phyloP scores from a whole-genome alignment of 2,888 invertebrate species.

The Liodrosophila aerea region DNA sequence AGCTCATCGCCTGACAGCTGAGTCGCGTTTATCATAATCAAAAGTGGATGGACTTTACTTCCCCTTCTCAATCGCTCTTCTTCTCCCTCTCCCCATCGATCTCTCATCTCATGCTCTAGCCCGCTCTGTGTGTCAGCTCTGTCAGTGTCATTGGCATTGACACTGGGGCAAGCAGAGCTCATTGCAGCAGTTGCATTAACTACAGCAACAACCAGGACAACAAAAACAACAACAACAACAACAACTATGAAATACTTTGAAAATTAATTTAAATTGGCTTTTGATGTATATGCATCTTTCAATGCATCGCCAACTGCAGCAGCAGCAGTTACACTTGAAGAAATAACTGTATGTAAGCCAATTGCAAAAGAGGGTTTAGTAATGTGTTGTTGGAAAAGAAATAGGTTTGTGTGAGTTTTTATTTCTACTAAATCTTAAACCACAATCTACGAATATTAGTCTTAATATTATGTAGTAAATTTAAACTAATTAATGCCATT shows the following conservation, averaged over 20 bases:
- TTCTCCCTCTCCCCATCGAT: no score
- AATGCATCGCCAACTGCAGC: conserved; percentile 61
- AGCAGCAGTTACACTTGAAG: conserved; percentile 10
- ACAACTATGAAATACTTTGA: conserved; percentile 68
- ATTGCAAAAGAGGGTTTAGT: no score
- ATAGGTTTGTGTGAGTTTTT: no score
- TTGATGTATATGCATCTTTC: conserved; percentile 82
- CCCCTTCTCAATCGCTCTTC: no score
- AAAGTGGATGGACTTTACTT: conserved; percentile 60
- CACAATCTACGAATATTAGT: no score
- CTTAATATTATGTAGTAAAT: no score
- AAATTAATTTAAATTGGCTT: conserved; percentile 82
- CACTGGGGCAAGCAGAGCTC: conserved; percentile 11
- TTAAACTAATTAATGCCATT: no score
- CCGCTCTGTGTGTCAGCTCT: conserved; percentile 34
- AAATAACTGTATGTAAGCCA: not conserved
- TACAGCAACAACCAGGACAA: no score
- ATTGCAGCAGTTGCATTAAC: conserved; percentile 8
- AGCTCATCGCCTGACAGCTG: conserved; percentile 77
- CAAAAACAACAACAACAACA: conserved; percentile 2
- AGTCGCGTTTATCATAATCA: conserved; percentile 80
- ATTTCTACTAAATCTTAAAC: no score
- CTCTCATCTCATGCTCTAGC: no score
- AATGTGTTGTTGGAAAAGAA: no score
- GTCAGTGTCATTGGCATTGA: conserved; percentile 24